Base-by-base conservation (phyloP, 2,113 vertebrate genomes). In the Paralichthys olivaceus region DNA sequence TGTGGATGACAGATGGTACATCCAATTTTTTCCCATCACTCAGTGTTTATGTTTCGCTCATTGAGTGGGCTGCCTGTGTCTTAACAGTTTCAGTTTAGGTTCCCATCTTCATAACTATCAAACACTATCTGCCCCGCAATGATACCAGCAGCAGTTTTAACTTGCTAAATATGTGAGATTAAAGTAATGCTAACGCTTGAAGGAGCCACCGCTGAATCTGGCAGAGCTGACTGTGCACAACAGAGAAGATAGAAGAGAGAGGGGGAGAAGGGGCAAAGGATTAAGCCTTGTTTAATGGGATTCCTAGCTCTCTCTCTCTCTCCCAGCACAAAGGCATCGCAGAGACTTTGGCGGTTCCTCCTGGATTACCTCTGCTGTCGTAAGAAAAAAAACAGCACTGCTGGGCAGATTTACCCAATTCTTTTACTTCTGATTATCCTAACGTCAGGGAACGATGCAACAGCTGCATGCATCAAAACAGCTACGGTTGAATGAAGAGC, bases 231-330 rank as follows among this genome's bases (percentile, higher is more conserved):
- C 77, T 75, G 63, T 53, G 79, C 68, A 69, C 45, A 26, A 54
- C 19, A 25, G 59, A 84, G 59, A 64, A 79, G 71, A 61, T 22
- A 68, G 72, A 45, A 2, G 73, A 72, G 69, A 55, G 76, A 73
- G 64, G 59, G 68, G 60, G 81, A 32, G 63, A 71, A 57, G 74
- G 73, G 84, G 54, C 79, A 66, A 84, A 43, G 84, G 81, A 88
- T 88, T 86, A 86, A 80, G 77, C 69, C 76, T 75, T 84, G 83
- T 85, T 85, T 88, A 85, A 88, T 84, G 70, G 91, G 89, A 87
- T 90, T 87, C 80, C 75, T 84, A 81, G 77, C 63, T 82, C 79
- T 74, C 55, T 82, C 79, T 76, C 60, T 85, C 83, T 83, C 74
- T 88, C 76, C 0, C 13, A 76, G 72, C 62, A 88, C 87, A 91